Conservation (phyloP, 2,797 vertebrate genomes). For the Cynodonichthys magdalenae region DNA sequence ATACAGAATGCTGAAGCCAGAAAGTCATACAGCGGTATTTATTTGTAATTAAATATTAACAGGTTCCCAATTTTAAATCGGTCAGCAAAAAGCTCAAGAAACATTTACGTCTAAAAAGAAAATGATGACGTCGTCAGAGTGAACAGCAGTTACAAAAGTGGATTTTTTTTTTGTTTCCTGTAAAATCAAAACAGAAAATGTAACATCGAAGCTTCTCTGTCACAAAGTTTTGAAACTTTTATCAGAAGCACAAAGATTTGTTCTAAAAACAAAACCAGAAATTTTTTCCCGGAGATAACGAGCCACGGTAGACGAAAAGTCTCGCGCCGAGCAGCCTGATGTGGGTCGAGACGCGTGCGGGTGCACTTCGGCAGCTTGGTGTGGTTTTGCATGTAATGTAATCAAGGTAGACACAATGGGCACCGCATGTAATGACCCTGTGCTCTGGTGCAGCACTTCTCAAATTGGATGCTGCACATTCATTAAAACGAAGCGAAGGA, state of each 20-base stretch:
- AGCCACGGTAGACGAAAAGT: neutral
- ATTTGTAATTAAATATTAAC: too few species aligned
- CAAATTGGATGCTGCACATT: constrained; percentile 22
- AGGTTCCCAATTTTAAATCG: too few species aligned
- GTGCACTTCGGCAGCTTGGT: constrained; percentile 1
- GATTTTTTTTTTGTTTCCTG: too few species aligned
- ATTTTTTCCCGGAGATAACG: constrained; percentile 4
- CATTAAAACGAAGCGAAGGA: constrained; percentile 13
- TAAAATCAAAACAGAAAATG: neutral
- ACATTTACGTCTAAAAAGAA: too few species aligned
- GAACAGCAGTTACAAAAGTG: too few species aligned
- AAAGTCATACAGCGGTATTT: too few species aligned
- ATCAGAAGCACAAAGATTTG: neutral
- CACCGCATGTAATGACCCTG: constrained; percentile 3
- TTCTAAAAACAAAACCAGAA: constrained; percentile 6
- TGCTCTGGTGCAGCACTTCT: constrained; percentile 18
- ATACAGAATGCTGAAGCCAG: too few species aligned
- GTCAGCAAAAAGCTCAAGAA: too few species aligned
- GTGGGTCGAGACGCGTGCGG: constrained; percentile 1
- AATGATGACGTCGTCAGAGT: neutral
- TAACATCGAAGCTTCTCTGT: neutral
- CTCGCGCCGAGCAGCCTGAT: neutral
- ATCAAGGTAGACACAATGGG: constrained; percentile 29
- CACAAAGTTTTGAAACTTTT: neutral
- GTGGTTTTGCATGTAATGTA: constrained; percentile 24